These are phyloP conservation scores for Calephelis virginiensis DNA, from an alignment of 1,140 invertebrate genomes.

Conservation along the genomic window DNA sequence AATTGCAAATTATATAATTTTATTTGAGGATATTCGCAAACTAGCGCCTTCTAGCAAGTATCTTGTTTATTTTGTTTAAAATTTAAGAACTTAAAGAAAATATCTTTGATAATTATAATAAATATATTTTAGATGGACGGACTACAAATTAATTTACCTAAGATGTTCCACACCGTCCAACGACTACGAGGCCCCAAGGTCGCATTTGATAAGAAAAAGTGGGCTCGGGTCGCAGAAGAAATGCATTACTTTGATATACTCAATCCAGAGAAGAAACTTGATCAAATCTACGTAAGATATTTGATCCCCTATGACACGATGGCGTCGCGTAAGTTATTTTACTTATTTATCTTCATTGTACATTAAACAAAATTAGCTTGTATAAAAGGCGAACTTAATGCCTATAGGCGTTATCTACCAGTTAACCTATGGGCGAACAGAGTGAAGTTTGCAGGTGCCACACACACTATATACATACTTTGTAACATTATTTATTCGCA, in stretches of 20 bases:
- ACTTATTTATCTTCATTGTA: constrained; percentile 33
- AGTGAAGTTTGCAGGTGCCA: no score
- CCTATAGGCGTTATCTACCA: no score
- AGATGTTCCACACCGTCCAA: constrained; percentile 92
- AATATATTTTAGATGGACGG: constrained; percentile 79
- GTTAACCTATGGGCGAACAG: no score
- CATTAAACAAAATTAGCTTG: no score
- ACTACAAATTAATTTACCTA: constrained; percentile 93
- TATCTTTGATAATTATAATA: neutral
- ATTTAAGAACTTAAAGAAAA: no score
- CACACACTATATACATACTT: no score
- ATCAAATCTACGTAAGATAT: constrained; percentile 96
- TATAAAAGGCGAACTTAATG: no score
- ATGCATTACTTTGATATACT: constrained; percentile 92
- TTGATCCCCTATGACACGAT: constrained; percentile 94
- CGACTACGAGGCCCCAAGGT: constrained; percentile 91
- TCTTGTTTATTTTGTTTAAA: no score
- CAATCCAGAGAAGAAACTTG: constrained; percentile 90
- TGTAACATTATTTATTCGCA: no score
- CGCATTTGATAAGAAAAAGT: constrained; percentile 94
- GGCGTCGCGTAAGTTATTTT: constrained; percentile 80
- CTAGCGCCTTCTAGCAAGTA: no score
- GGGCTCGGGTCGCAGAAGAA: constrained; percentile 92
- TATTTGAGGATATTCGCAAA: no score
- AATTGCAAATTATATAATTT: no score